Conservation (phyloP, 2,113 vertebrate species). For the Pantherophis guttatus region DNA sequence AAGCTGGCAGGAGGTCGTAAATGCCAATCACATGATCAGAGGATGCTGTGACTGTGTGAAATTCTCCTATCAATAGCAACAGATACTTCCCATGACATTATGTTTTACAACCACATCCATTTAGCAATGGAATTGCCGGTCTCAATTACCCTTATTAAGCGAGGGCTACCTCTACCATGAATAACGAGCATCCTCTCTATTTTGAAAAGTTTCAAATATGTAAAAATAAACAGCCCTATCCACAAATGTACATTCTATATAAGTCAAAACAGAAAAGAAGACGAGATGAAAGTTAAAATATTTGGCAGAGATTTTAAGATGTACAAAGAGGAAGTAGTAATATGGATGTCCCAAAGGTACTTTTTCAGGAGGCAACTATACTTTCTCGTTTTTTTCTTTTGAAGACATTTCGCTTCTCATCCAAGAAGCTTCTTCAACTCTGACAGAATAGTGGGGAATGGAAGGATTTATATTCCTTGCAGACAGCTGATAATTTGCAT, state of each 20-base stretch:
- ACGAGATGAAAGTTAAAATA: background rate
- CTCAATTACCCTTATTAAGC: background rate
- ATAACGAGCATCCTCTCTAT: background rate
- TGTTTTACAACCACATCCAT: background rate
- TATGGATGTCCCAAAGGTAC: too few relatives aligned
- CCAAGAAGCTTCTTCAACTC: too few relatives aligned
- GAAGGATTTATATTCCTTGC: too few relatives aligned
- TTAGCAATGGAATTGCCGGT: background rate
- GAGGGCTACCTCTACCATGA: background rate
- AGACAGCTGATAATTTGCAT: too few relatives aligned
- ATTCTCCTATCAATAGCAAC: background rate
- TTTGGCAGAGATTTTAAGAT: background rate
- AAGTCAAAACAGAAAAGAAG: background rate
- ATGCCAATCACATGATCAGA: background rate
- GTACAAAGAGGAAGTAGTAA: background rate
- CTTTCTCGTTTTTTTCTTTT: too few relatives aligned
- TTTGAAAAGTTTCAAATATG: background rate
- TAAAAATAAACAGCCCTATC: background rate
- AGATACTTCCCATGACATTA: background rate
- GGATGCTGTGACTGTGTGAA: background rate
- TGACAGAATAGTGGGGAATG: too few relatives aligned
- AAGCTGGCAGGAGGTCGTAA: background rate
- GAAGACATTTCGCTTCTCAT: too few relatives aligned
- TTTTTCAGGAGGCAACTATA: too few relatives aligned
- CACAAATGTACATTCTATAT: background rate